Evolutionary conservation across 2,113 vertebrate species (phyloP).

Genomic region (Cyprinodon brontotheroides): DNA sequence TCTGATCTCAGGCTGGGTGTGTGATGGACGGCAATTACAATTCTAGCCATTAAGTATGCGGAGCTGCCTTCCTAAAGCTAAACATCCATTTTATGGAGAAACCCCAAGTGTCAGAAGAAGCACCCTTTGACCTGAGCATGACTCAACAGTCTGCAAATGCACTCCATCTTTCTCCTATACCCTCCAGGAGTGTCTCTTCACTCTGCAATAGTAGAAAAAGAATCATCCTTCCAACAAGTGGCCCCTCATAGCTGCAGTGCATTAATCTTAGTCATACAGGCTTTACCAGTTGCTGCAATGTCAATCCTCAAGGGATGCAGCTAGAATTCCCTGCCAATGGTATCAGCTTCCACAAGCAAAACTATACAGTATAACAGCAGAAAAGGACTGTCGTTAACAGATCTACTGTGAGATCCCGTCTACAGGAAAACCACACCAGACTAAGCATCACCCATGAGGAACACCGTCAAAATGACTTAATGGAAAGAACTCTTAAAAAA

Average conservation of each 20-base stretch:
- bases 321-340: background rate
- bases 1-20: background rate
- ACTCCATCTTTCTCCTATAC: background rate
- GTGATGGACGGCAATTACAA: background rate
- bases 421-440: too few species aligned
- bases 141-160: background rate
- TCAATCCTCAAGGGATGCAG: background rate
- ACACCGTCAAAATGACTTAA: too few species aligned
- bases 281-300: background rate
- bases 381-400: too few species aligned
- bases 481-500: too few species aligned
- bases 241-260: background rate
- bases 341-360: background rate
- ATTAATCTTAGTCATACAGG: background rate
- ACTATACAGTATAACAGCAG: too few species aligned
- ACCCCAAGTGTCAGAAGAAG: background rate
- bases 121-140: background rate
- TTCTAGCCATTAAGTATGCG: too few species aligned
- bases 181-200: background rate
- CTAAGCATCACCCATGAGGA: too few species aligned
- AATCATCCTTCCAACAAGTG: background rate
- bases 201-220: background rate
- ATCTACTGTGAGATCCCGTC: too few species aligned
- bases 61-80: too few species aligned
- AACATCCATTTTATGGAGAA: too few species aligned